phyloP scores from a whole-genome alignment of 2,113 vertebrate genomes.

The Chaetura pelagica region DNA sequence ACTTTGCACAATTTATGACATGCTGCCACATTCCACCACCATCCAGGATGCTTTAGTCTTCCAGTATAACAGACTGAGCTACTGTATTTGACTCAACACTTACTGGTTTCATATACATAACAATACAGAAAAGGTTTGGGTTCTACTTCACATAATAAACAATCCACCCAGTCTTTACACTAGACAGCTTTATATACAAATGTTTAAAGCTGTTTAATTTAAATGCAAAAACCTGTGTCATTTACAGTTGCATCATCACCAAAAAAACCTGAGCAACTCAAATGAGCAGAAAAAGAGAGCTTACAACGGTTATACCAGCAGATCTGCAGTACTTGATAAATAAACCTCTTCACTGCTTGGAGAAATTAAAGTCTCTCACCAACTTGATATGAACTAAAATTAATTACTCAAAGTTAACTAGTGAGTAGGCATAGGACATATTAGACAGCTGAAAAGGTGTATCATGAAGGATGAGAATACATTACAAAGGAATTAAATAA shows the following conservation, averaged over 20 bases:
- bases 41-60: not conserved
- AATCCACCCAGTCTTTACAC: not conserved
- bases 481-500: not conserved
- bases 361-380: not conserved
- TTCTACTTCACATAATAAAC: not conserved
- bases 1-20: not conserved
- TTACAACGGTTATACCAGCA: not conserved
- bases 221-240: not conserved
- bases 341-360: not conserved
- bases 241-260: not conserved
- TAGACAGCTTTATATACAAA: not conserved
- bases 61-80: not conserved
- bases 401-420: not conserved
- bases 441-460: not conserved
- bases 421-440: not conserved
- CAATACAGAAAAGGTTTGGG: not conserved
- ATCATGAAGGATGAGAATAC: not conserved
- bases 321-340: not conserved
- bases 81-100: not conserved
- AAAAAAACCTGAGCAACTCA: not conserved
- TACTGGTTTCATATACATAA: not conserved
- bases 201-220: not conserved
- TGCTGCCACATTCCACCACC: not conserved
- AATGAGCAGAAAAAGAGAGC: not conserved
- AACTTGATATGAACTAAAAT: not conserved